Base-by-base conservation (phyloP, 2,888 invertebrate species). In the Pterostichus madidus region DNA sequence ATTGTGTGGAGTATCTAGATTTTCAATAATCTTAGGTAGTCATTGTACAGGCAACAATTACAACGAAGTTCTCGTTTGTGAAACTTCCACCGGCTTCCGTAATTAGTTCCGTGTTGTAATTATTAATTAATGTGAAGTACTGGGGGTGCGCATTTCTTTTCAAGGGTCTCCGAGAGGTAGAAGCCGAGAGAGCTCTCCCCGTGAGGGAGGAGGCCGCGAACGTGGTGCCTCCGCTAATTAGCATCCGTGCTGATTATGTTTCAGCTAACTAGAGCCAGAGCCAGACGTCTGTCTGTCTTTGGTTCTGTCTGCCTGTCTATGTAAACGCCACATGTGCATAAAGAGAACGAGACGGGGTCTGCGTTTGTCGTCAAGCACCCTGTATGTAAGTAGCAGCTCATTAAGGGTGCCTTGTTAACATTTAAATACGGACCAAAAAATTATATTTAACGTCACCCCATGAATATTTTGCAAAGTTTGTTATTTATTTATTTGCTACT, bases 21-120 rank as follows among this genome's bases (percentile, higher is more conserved):
- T 71, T 52, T 75, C 75, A 52, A 75, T 75, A 75, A 75, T 75
- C 75, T 75, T 75, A 52, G 75, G 15, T 71, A 46, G 71, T 44
- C 31, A 71, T 71, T 46, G 71, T 44, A 8, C 8, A 6, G 49
- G 31, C 15, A 75, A 52, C 75, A 75, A 75, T 75, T 75, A 75
- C 15, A 75, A 52, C 75, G 49, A 52, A 52, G 52, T 75, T 71
- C 68, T 44, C 68, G 75, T 75, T 75, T 75, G 75, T 77, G 56
- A 77, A 80, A 84, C 78, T 84, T 39, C 17, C 52, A 73, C 83
- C 77, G 84, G 84, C 84, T 83, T 84, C 88, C 88, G 86, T 89
- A 89, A 89, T 89, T 89, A 89, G 89, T 89, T 88, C 88, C 88
- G 88, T 88, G 87, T 89, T 89, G 89, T 89, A 89, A 89, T 89